These are phyloP conservation scores for Varecia variegata DNA, from an alignment of 2,797 vertebrate species.

Conservation along the genomic window DNA sequence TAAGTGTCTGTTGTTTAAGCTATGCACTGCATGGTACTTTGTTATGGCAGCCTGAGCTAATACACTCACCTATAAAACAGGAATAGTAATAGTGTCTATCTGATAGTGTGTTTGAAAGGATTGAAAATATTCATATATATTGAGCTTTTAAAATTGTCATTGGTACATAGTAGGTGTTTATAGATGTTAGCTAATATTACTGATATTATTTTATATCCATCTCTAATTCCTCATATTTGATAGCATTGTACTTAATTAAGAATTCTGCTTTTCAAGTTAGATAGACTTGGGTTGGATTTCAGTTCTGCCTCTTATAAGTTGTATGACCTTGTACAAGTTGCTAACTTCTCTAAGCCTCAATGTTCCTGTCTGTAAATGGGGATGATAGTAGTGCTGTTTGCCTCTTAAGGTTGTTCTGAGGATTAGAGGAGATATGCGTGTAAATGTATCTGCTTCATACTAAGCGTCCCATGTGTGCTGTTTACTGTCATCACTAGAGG, in stretches of 20 bases:
- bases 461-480: not conserved
- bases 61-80: not conserved
- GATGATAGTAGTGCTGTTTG: not conserved
- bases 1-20: not conserved
- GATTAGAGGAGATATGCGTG: not conserved
- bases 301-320: not conserved
- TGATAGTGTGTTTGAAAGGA: not conserved
- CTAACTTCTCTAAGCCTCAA: not conserved
- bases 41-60: not conserved
- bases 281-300: not conserved
- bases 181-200: not conserved
- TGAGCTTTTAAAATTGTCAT: slow-evolving; percentile 11
- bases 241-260: not conserved
- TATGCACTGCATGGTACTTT: not conserved
- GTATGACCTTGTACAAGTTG: not conserved
- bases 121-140: not conserved
- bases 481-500: not conserved
- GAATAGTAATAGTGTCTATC: not conserved
- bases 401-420: not conserved
- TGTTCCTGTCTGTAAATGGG: not conserved
- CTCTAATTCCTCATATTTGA: not conserved
- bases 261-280: not conserved
- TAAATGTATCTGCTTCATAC: not conserved
- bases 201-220: not conserved
- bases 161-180: not conserved